A percentile compares a stretch with the other conserved stretches of the same genome.
Conservation (phyloP, 2,797 vertebrate species). For the Moxostoma hubbsi region DNA sequence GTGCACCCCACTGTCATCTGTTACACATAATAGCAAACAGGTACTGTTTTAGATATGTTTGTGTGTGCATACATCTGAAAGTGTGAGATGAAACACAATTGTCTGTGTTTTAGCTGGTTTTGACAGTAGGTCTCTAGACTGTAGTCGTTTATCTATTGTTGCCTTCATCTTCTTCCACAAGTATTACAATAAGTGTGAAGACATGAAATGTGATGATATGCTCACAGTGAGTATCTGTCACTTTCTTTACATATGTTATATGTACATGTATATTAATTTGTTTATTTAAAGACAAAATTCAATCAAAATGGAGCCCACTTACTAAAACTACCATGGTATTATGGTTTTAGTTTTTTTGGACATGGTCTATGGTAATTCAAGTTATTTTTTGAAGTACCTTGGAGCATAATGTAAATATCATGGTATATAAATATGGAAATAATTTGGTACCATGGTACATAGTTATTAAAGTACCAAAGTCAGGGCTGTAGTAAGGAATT, state of each 20-base stretch:
- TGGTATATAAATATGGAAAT: no score
- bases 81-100: constrained; percentile 5
- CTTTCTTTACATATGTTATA: neutral
- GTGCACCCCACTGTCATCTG: constrained; percentile 79
- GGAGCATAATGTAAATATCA: no score
- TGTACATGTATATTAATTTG: no score
- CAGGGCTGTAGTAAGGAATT: no score
- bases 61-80: constrained; percentile 34
- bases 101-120: constrained; percentile 66
- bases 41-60: constrained; percentile 47
- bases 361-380: no score
- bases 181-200: constrained; percentile 78
- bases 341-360: no score
- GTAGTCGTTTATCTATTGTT: constrained; percentile 82
- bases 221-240: constrained; percentile 71
- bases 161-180: constrained; percentile 83
- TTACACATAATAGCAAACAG: constrained; percentile 83
- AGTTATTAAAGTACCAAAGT: no score
- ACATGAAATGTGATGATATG: constrained; percentile 83
- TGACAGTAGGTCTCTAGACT: constrained; percentile 77
- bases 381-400: no score
- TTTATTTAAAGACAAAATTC: no score
- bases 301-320: no score
- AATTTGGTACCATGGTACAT: no score
- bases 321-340: no score